These are phyloP conservation scores for Nymphalis c-album DNA, from an alignment of 2,888 invertebrate species.

Conservation along the genomic window DNA sequence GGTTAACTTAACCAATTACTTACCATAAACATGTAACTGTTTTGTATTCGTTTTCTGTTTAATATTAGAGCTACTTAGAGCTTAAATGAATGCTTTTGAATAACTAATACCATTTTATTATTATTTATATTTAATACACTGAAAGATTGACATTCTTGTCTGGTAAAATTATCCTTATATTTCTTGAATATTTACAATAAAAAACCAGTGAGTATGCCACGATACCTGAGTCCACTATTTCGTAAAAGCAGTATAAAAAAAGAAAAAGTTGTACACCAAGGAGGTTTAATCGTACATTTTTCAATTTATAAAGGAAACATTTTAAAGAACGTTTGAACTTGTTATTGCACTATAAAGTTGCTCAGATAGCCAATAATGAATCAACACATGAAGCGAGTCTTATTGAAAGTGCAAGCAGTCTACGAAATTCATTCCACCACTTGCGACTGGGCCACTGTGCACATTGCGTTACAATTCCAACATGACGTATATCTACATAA, in stretches of 20 bases:
- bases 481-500: conserved; percentile 37
- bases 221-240: no score
- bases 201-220: no score
- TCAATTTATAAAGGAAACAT: conserved; percentile 12
- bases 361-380: conserved; percentile 52
- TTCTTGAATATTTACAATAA: no score
- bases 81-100: no score
- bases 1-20: conserved; percentile 13
- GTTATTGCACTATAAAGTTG: conserved; percentile 46
- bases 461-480: conserved; percentile 35
- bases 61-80: no score
- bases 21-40: conserved; percentile 16
- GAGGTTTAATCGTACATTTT: no score
- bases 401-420: conserved; percentile 75
- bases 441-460: conserved; percentile 70
- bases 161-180: no score
- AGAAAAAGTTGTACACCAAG: no score
- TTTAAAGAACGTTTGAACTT: conserved; percentile 22
- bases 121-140: no score
- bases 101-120: no score
- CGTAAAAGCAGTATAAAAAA: no score
- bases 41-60: neutral
- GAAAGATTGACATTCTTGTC: no score
- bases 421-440: conserved; percentile 69
- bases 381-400: conserved; percentile 57